Conservation (phyloP, 2,797 vertebrate species). For the Hippoglossus hippoglossus region DNA sequence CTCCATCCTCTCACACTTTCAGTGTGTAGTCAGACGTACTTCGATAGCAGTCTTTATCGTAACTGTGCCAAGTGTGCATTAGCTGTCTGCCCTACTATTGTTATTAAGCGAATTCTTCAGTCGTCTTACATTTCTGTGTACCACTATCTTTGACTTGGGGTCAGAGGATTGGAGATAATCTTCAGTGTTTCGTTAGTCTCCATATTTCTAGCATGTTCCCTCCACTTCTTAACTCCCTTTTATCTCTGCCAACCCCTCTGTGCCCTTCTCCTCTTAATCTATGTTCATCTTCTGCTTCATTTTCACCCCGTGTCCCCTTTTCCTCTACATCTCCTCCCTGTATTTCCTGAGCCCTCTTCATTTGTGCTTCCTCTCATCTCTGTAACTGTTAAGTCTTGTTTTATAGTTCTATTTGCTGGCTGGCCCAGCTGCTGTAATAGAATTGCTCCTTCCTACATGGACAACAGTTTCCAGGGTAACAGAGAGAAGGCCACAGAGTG, state of each 20-base stretch:
- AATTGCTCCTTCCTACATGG: slow-evolving; percentile 82
- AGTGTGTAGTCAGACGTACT: slow-evolving; percentile 59
- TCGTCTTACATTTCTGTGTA: slow-evolving; percentile 35
- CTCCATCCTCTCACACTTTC: slow-evolving; percentile 55
- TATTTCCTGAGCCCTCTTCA: slow-evolving; percentile 39
- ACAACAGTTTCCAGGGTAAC: slow-evolving; percentile 88
- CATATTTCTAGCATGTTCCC: slow-evolving; percentile 26
- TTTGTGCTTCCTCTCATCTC: slow-evolving; percentile 53
- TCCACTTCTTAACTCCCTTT: slow-evolving; percentile 13
- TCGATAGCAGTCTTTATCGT: slow-evolving; percentile 58
- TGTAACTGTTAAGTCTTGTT: slow-evolving; percentile 78
- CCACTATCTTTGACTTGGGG: slow-evolving; percentile 27
- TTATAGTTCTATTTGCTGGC: slow-evolving; percentile 79
- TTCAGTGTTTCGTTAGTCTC: slow-evolving; percentile 26
- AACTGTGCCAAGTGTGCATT: slow-evolving; percentile 64
- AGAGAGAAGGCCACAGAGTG: slow-evolving; percentile 71
- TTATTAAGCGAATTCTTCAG: slow-evolving; percentile 52
- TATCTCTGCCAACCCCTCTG: slow-evolving; percentile 27
- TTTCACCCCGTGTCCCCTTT: slow-evolving; percentile 10
- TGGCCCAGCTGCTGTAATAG: slow-evolving; percentile 71
- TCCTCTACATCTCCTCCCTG: slow-evolving; percentile 27
- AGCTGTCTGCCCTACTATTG: slow-evolving; percentile 49
- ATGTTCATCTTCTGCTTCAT: slow-evolving; percentile 37
- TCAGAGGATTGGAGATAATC: slow-evolving; percentile 52
- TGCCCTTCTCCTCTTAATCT: slow-evolving; percentile 55